Evolutionary conservation across 2,797 vertebrate species (phyloP), one percentile per base, ranked within the genome.

Genomic region (Helicolenus hilgendorfi): DNA sequence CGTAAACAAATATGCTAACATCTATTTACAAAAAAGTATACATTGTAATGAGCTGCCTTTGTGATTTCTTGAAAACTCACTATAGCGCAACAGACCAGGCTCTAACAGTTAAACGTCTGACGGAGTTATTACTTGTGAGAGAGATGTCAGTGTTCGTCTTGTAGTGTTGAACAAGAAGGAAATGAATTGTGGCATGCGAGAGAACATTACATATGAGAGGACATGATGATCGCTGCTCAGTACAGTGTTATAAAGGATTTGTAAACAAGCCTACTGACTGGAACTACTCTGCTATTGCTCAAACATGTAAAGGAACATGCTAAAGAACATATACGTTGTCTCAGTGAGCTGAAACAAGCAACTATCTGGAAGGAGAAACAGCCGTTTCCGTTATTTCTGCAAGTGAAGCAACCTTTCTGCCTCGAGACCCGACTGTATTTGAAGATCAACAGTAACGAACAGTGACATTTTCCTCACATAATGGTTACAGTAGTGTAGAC

Each of bases 1-100:
- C 58, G 80, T 96, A 96, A 97, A 96, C 94, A 96, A 97, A 97
- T 95, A 95, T 91, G 93, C 95, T 95, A 96, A 96, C 87, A 87
- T 90, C 91, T 97, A 97, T 97, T 96, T 98, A 98, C 97, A 96
- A 89, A 96, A 96, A 96, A 91, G 86, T 90, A 69, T 96, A 94
- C 93, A 95, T 81, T 84, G 87, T 92, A 93, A 96, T 94, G 93
- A 97, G 96, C 96, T 97, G 97, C 96, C 96, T 94, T 94, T 84
- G 84, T 90, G 93, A 92, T 88, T 92, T 93, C 88, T 92, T 93
- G 56, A 92, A 55, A 87, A 91, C 80, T 89, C 88, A 85, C 79
- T 72, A 38, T 69, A 87, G 92, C 9, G 64, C 45, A 75, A 86
- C 85, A 88, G 77, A 84, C 62, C 56, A 62, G 81, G 82, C 69